Base-by-base conservation (phyloP, 2,888 invertebrate genomes). In the Yponomeuta evonymella region DNA sequence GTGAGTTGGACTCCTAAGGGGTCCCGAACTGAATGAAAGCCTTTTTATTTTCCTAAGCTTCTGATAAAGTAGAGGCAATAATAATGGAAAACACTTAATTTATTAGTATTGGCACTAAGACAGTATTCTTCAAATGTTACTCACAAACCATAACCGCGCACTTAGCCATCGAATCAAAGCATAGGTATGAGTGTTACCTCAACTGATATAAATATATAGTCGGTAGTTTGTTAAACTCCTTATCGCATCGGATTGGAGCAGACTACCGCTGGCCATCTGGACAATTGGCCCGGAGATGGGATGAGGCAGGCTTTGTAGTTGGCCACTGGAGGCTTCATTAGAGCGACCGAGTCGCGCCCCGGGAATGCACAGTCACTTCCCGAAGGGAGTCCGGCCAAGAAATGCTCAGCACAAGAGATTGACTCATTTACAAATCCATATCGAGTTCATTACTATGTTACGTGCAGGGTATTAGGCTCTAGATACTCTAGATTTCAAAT, bases 301-400 rank as follows among this genome's bases (percentile, higher is more conserved):
- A 73, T 71, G 71, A 73, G 73, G 73, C 76, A 75, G 75, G 77
- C 77, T 82, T 82, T 82, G 81, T 81, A 76, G 76, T 75, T 72
- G 77, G 78, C 78, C 88, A 79, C 86, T 76, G 75, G 86, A 86
- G 88, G 86, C 87, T 86, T 88, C 86, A 87, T 88, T 87, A 88
- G 81, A 79, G 77, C 78, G 78, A 79, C 79, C 78, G 79, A 76
- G 73, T 76, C 79, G 79, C 75, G 77, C 76, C 81, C 72, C 73
- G 83, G 83, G 83, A 83, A 78, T 81, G 81, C 81, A 79, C 77
- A 79, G 82, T 84, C 84, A 84, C 81, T 82, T 76, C 78, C 74
- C 76, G 74, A 68, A 67, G 69, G 70, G 36, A 62, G 30, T 36
- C 58, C n/a, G 33, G 48, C 69, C 15, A 58, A 12, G 12, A 15